A percentile compares a stretch with the other conserved stretches of the same genome.
Evolutionary conservation across 2,797 vertebrate genomes (phyloP).

Genomic region (Euphonia xanthogaster): DNA sequence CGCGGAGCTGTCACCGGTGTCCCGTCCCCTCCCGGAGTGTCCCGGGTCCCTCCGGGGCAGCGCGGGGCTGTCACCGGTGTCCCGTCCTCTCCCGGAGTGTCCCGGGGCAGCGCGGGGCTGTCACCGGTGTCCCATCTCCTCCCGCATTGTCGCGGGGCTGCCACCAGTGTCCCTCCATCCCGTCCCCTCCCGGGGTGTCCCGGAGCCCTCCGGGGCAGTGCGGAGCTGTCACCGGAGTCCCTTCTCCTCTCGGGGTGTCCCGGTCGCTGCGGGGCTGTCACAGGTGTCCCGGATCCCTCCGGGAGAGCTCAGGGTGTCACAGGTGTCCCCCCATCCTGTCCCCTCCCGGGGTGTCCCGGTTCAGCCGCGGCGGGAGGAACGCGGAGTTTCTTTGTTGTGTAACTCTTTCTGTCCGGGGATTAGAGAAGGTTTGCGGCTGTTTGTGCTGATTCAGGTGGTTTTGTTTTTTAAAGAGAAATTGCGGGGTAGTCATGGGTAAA

Average conservation of each 20-base stretch:
- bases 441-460: background rate
- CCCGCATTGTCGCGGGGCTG: background rate
- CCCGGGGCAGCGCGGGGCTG: accelerated
- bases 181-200: background rate
- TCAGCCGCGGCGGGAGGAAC: background rate
- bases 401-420: background rate
- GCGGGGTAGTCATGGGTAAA: background rate
- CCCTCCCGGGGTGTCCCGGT: background rate
- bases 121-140: background rate
- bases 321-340: background rate
- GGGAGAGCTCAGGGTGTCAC: background rate
- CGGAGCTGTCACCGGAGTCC: background rate
- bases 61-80: background rate
- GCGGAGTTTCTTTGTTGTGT: slow-evolving; percentile 34
- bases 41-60: background rate
- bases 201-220: background rate
- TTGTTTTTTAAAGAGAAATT: background rate
- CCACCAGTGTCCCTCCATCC: background rate
- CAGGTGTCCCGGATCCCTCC: background rate
- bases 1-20: background rate
- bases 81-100: background rate
- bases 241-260: background rate
- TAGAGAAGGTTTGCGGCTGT: background rate
- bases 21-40: background rate
- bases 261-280: background rate